These are phyloP conservation scores for Galleria mellonella DNA, from an alignment of 1,140 invertebrate genomes.

Conservation along the genomic window DNA sequence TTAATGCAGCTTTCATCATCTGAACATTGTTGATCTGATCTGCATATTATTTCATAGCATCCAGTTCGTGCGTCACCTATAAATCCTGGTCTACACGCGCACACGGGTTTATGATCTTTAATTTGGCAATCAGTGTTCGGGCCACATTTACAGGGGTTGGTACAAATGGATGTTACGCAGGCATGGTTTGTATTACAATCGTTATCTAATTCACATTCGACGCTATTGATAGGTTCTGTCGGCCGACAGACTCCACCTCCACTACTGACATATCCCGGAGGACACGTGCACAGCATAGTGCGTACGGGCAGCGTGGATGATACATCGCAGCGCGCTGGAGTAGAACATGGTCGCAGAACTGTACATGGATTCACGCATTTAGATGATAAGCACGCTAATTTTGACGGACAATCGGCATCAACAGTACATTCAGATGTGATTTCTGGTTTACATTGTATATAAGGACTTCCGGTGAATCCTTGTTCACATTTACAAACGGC, in stretches of 20 bases:
- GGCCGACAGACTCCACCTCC: conserved; percentile 87
- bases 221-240: conserved; percentile 77
- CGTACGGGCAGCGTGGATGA: conserved; percentile 86
- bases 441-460: conserved; percentile 83
- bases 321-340: conserved; percentile 87
- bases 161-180: conserved; percentile 86
- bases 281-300: conserved; percentile 92
- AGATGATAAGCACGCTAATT: conserved; percentile 86
- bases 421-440: conserved; percentile 84
- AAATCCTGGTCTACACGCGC: conserved; percentile 86
- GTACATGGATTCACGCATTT: conserved; percentile 90
- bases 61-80: conserved; percentile 87
- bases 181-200: conserved; percentile 85
- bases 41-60: conserved; percentile 83
- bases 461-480: conserved; percentile 85
- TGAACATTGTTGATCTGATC: conserved; percentile 83
- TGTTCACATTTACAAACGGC: conserved; percentile 87
- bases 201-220: conserved; percentile 82
- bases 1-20: conserved; percentile 85
- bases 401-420: conserved; percentile 87
- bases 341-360: conserved; percentile 84
- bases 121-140: conserved; percentile 87
- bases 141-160: conserved; percentile 87
- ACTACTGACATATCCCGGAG: conserved; percentile 89
- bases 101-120: conserved; percentile 88